Percentiles rank a stretch among this genome's conserved stretches.
phyloP scores from a whole-genome alignment of 2,888 invertebrate species.

The Lobophora halterata region DNA sequence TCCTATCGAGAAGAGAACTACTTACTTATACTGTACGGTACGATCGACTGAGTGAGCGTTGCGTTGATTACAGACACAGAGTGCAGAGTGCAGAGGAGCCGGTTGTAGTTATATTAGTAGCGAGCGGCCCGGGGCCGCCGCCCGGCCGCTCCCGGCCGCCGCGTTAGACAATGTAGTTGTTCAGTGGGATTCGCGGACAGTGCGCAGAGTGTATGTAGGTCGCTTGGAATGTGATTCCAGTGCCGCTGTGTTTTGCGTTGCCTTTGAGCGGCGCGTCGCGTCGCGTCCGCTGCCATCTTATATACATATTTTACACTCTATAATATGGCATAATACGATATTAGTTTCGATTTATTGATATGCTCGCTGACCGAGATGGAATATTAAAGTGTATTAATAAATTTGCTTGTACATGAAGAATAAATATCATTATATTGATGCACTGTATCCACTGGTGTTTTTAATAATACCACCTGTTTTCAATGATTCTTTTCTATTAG shows the following conservation, averaged over 20 bases:
- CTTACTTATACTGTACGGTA: constrained; percentile 68
- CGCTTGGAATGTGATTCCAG: constrained; percentile 75
- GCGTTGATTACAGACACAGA: constrained; percentile 63
- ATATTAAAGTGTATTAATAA: constrained; percentile 80
- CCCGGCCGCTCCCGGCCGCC: constrained; percentile 41
- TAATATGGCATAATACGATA: constrained; percentile 80
- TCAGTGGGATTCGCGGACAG: constrained; percentile 31
- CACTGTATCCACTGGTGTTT: constrained; percentile 82
- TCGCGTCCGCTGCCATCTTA: constrained; percentile 53
- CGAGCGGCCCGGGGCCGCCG: no score
- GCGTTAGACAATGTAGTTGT: constrained; percentile 57
- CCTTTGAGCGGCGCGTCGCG: constrained; percentile 52
- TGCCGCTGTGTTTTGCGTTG: constrained; percentile 61
- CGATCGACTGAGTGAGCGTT: constrained; percentile 74
- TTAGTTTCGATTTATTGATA: constrained; percentile 60
- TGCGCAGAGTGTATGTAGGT: constrained; percentile 50
- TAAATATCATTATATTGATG: constrained; percentile 88
- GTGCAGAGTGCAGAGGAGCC: constrained; percentile 47
- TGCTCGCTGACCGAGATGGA: constrained; percentile 60
- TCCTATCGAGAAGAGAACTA: constrained; percentile 73
- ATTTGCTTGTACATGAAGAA: constrained; percentile 89
- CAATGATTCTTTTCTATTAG: constrained; percentile 60
- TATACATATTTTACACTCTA: constrained; percentile 72
- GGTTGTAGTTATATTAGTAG: constrained; percentile 66
- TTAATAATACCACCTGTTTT: constrained; percentile 75